Base-by-base conservation (phyloP, 2,797 vertebrate genomes). In the Melanotaenia nigrans region DNA sequence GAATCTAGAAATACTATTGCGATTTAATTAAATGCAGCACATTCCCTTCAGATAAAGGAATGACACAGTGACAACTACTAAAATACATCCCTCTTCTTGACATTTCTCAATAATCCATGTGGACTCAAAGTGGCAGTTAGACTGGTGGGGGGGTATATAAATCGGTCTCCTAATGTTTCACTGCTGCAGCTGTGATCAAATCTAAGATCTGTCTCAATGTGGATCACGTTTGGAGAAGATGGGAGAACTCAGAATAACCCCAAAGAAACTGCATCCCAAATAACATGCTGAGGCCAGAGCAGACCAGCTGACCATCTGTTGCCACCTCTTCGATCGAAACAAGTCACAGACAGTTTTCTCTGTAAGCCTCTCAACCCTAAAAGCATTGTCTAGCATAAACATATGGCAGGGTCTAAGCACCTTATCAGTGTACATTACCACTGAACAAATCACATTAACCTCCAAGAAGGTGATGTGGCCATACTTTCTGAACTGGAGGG, bases 351-450 rank as follows among this genome's bases (percentile, higher is more conserved):
- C 91, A 85, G 79, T 71, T 82, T 78, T 63, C 84, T 63, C 63
- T 57, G 24, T 93, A 92, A 94, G 90, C 91, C 86, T 81, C 85
- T 89, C 83, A 85, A 42, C 58, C 81, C 85, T 73, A 71, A 87
- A 84, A 84, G 89, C 85, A 89, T 73, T 76, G 87, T 92, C 92
- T 91, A 70, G 75, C 73, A 60, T 67, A 75, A 90, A 85, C 94
- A 95, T 94, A 95, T 95, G 94, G 89, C 75, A 1, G 60, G 40
- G 75, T 63, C 85, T 93, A 93, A 95, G 90, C 86, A 86, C 88
- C 86, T 93, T 94, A 93, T 91, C 83, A 92, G 92, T 92, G 88
- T 92, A 82, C 83, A 89, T 93, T 92, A 90, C 92, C 83, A 70
- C 51, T 5, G 81, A 71, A 75, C 89, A 92, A 90, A 94, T 91